Conservation (phyloP, 1,140 invertebrate species). For the Anagrus nilaparvatae region DNA sequence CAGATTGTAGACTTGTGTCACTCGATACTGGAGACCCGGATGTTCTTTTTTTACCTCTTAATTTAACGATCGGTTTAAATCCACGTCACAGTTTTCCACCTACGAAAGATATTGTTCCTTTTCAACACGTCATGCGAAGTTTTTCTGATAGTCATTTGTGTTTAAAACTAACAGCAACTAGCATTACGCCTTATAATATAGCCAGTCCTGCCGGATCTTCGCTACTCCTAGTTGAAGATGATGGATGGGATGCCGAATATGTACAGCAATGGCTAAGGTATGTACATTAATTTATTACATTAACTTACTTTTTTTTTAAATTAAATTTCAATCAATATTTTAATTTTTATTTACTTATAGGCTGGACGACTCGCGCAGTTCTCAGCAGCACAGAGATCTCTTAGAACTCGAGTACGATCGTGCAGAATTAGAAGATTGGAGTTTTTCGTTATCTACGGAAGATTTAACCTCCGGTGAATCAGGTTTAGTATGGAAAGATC, state of each 20-base stretch:
- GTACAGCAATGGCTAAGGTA: slow-evolving; percentile 60
- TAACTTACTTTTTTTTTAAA: not conserved
- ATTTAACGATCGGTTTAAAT: slow-evolving; percentile 52
- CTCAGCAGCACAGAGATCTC: slow-evolving; percentile 55
- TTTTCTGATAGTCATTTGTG: slow-evolving; percentile 63
- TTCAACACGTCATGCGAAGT: slow-evolving; percentile 60
- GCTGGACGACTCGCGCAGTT: slow-evolving; percentile 57
- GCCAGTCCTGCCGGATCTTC: slow-evolving; percentile 28
- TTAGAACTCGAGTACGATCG: slow-evolving; percentile 62
- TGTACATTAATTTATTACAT: not conserved
- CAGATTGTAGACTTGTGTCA: slow-evolving; percentile 39
- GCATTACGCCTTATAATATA: slow-evolving; percentile 30
- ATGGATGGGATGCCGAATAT: slow-evolving; percentile 61
- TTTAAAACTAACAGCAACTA: slow-evolving; percentile 51
- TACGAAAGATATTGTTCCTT: slow-evolving; percentile 53
- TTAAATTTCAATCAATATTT: no score
- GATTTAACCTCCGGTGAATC: slow-evolving; percentile 45
- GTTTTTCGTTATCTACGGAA: slow-evolving; percentile 58
- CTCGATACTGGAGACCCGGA: slow-evolving; percentile 52
- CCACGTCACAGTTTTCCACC: slow-evolving; percentile 59
- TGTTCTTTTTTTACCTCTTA: slow-evolving; percentile 57
- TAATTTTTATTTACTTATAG: slow-evolving; percentile 22
- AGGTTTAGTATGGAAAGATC: slow-evolving; percentile 32
- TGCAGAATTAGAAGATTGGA: slow-evolving; percentile 70
- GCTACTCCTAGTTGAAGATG: slow-evolving; percentile 40